Evolutionary conservation across 1,140 invertebrate genomes (phyloP), one percentile per base, ranked within the genome.

Genomic region (Euura saliciscinereae): DNA sequence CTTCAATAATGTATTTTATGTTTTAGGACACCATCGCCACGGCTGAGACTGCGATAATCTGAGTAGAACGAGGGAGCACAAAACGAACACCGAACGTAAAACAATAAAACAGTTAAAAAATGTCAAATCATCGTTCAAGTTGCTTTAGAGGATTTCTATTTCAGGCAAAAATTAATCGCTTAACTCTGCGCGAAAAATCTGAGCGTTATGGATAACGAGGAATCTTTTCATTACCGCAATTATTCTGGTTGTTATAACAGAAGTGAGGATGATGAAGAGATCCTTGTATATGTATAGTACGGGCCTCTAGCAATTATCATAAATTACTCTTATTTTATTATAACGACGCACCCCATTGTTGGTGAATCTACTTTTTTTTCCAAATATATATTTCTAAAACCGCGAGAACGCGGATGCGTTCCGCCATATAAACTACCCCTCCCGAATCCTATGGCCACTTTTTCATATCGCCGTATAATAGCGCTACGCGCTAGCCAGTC

Each of bases 1-100:
- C 78, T 82, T 80, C 80, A 80, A 82, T 80, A 80, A 80, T 77
- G 76, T 78, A 78, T 81, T 81, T 78, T 80, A 77, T 74, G 76
- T 75, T 59, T 59, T 4, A n/a, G 51, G 51, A 59, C 51, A 59
- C 51, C 51, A 59, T 59, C 51, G 13, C 51, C 4, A 59, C 51
- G 3, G 51, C 51, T n/a, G 51, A 8, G 4, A 8, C 8, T 8
- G 10, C 51, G 51, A 59, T 8, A 59, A 11, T 59, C 8, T 59
- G 13, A 28, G 4, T 59, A 59, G 51, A 59, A 28, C 28, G 28
- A 28, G 28, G 28, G 28, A 28, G 28, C 28, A 28, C 28, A 28
- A 1, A 28, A 28, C 28, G 28, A 28, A 28, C 28, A 28, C 28
- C 28, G 28, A 28, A 28, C 28, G 28, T 28, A 28, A 28, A 28